Evolutionary conservation across 2,888 invertebrate species (phyloP).

Genomic region (Drosophila fungiperda): DNA sequence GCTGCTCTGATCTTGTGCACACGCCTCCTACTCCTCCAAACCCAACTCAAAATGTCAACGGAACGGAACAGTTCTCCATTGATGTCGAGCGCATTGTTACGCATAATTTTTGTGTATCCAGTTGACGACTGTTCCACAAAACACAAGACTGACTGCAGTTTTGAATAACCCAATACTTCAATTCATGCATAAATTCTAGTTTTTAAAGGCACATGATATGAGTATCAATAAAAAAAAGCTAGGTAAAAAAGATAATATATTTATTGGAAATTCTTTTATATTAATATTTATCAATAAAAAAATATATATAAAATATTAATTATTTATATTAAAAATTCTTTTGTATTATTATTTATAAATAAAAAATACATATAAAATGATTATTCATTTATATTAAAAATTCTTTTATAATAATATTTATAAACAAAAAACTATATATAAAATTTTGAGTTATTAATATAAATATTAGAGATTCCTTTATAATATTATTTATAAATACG

Average conservation of each 20-base stretch:
- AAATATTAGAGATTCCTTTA: too few species aligned
- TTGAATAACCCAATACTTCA: not conserved
- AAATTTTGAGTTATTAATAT: too few species aligned
- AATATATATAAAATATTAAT: too few species aligned
- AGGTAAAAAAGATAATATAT: not conserved
- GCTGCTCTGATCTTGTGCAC: conserved; percentile 26
- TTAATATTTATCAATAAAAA: not conserved
- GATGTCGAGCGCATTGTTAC: conserved; percentile 52
- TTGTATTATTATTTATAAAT: too few species aligned
- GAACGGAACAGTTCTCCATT: conserved; percentile 11
- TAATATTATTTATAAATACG: too few species aligned
- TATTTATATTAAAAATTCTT: too few species aligned
- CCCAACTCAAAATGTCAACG: conserved; percentile 50
- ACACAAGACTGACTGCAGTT: not conserved
- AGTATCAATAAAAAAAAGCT: not conserved
- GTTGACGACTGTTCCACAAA: not conserved
- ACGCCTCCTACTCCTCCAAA: conserved; percentile 30
- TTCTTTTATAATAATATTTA: too few species aligned
- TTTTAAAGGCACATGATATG: not conserved
- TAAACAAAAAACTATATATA: too few species aligned
- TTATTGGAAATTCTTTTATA: not conserved
- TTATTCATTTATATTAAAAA: too few species aligned
- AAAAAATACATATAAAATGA: too few species aligned
- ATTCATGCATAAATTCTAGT: not conserved
- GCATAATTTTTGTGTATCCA: conserved; percentile 57